Percentiles rank a stretch among this genome's conserved stretches.
Conservation (phyloP, 1,140 invertebrate species). For the Anoplolepis gracilipes region DNA sequence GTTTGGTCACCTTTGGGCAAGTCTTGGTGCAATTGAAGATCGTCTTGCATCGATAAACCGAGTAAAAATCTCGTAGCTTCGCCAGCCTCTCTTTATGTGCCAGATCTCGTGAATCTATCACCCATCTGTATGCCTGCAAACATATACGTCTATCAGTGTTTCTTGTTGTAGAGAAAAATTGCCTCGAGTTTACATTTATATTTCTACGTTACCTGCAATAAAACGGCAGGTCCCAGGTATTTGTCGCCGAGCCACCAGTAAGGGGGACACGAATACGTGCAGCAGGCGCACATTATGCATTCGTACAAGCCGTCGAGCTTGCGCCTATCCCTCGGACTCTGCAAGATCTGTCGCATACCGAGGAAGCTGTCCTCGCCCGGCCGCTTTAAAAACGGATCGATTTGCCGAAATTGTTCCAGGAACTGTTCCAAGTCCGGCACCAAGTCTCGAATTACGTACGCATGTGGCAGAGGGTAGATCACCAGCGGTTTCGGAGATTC, state of each 20-base stretch:
- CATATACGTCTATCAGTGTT: neutral
- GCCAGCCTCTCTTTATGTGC: constrained; percentile 88
- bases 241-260: constrained; percentile 92
- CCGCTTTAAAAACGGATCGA: constrained; percentile 94
- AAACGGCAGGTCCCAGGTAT: constrained; percentile 90
- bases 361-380: constrained; percentile 87
- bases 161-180: constrained; percentile 8
- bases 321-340: constrained; percentile 89
- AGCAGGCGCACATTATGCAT: constrained; percentile 91
- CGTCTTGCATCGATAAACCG: constrained; percentile 92
- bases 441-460: constrained; percentile 96
- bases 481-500: constrained; percentile 87
- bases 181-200: neutral
- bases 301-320: constrained; percentile 94
- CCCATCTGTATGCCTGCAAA: constrained; percentile 88
- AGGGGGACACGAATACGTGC: constrained; percentile 89
- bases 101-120: constrained; percentile 92
- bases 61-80: constrained; percentile 90
- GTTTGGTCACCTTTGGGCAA: constrained; percentile 90
- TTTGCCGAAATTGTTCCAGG: constrained; percentile 93
- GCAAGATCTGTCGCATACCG: constrained; percentile 88
- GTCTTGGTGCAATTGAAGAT: constrained; percentile 93
- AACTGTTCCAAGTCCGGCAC: constrained; percentile 96
- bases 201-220: constrained; percentile 86
- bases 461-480: constrained; percentile 96